phyloP scores from a whole-genome alignment of 1,140 invertebrate genomes.

The Rhyzopertha dominica region DNA sequence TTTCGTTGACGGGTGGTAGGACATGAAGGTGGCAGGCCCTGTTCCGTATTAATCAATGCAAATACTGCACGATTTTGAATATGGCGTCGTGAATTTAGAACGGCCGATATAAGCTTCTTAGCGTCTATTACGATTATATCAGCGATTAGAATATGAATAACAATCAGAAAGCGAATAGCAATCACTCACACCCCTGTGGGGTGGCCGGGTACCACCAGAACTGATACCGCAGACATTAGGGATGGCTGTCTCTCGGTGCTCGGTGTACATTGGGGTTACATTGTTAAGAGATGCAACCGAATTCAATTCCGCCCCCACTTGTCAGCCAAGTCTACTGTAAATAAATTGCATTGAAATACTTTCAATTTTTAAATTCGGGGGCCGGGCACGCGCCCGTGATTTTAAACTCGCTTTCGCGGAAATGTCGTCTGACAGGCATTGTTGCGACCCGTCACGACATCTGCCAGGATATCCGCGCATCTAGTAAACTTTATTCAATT shows the following conservation, averaged over 20 bases:
- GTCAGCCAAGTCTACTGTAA: constrained; percentile 35
- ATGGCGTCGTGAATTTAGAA: too few relatives aligned
- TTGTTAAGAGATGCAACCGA: constrained; percentile 32
- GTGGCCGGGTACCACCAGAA: too few relatives aligned
- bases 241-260: constrained; percentile 32
- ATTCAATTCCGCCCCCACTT: constrained; percentile 35
- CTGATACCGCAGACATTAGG: constrained; percentile 32
- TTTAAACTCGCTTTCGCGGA: constrained; percentile 34
- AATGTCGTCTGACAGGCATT: constrained; percentile 35
- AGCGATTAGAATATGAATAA: too few relatives aligned
- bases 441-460: constrained; percentile 33
- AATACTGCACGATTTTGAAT: too few relatives aligned
- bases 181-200: constrained; percentile 8
- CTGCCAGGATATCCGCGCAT: constrained; percentile 39
- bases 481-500: constrained; percentile 33
- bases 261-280: constrained; percentile 31
- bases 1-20: too few relatives aligned
- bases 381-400: constrained; percentile 21
- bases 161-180: constrained; percentile 14
- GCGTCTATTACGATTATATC: too few relatives aligned
- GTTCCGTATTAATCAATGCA: too few relatives aligned
- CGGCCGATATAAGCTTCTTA: too few relatives aligned
- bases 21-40: too few relatives aligned
- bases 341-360: constrained; percentile 39
- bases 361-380: constrained; percentile 38